Percentiles rank a stretch among this genome's conserved stretches.
phyloP scores from a whole-genome alignment of 2,113 vertebrate species.

The Upupa epops region DNA sequence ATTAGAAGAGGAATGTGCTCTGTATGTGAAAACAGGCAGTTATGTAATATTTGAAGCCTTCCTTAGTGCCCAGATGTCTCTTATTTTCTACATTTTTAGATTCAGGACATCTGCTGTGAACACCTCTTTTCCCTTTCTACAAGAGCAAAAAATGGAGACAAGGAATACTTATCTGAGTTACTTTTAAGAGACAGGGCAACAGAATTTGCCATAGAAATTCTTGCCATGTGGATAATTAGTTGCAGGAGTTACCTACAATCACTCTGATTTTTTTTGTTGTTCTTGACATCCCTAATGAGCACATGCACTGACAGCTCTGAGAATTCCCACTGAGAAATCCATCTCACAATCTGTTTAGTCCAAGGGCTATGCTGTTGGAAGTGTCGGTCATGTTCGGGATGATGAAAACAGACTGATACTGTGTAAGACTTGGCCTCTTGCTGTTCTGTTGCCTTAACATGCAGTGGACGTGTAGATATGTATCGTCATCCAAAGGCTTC shows the following conservation, averaged over 20 bases:
- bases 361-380: conserved; percentile 9
- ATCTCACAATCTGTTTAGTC: conserved; percentile 28
- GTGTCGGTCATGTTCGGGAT: not conserved
- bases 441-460: not conserved
- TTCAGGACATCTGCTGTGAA: not conserved
- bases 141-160: not conserved
- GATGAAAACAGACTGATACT: not conserved
- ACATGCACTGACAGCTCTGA: not conserved
- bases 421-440: not conserved
- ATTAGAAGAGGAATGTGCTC: not conserved
- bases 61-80: not conserved
- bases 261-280: not conserved
- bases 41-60: not conserved
- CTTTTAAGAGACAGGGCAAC: not conserved
- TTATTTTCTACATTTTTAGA: not conserved
- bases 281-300: not conserved
- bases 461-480: not conserved
- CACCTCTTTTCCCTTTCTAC: not conserved
- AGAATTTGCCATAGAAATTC: not conserved
- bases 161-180: not conserved
- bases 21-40: not conserved
- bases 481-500: not conserved
- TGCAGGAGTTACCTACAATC: not conserved
- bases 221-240: conserved; percentile 7
- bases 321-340: conserved; percentile 19